Conservation (phyloP, 2,113 vertebrate genomes). For the Macquaria ambigua region DNA sequence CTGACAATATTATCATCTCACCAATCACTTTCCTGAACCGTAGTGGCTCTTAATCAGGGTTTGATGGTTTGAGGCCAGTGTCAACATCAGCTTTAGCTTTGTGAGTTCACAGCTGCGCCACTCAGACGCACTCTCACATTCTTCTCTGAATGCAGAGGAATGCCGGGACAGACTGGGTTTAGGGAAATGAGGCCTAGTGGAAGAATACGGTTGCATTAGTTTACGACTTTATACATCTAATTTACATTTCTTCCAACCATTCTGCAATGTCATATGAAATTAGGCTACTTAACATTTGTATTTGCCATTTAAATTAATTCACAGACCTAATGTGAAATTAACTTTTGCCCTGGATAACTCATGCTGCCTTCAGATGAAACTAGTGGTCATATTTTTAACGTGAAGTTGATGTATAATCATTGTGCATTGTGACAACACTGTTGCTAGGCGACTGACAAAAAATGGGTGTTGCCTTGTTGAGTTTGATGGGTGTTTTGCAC, state of each 20-base stretch:
- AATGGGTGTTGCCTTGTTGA: neutral
- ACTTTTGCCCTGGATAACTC: neutral
- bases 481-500: neutral
- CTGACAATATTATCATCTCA: constrained; percentile 34
- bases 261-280: neutral
- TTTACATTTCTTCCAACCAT: constrained; percentile 1
- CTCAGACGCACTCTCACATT: constrained; percentile 28
- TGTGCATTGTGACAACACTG: neutral
- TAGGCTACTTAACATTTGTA: neutral
- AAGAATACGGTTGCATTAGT: neutral
- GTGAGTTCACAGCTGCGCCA: constrained; percentile 39
- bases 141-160: constrained; percentile 35
- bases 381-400: neutral
- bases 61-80: constrained; percentile 58
- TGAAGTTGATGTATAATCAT: neutral
- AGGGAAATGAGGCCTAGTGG: neutral
- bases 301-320: neutral
- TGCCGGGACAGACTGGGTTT: constrained; percentile 11
- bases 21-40: constrained; percentile 21
- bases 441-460: neutral
- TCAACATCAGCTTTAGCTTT: constrained; percentile 59
- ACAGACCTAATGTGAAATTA: neutral
- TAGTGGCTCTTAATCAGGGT: constrained; percentile 48
- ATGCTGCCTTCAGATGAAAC: neutral
- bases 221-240: neutral